Evolutionary conservation across 2,888 invertebrate genomes (phyloP).

Genomic region (Blastobasis lacticolella): DNA sequence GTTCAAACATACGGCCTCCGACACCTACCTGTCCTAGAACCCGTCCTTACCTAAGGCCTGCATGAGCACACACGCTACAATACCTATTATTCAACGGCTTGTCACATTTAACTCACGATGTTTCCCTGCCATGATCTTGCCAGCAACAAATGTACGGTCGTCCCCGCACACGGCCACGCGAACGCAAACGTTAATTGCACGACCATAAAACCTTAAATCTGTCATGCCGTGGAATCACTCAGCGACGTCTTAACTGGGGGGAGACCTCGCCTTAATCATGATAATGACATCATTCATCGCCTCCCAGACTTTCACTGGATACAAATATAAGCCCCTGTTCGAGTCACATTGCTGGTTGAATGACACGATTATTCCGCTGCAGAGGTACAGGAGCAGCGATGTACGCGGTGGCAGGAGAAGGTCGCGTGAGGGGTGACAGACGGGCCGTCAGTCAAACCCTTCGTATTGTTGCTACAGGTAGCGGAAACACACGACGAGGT

Average conservation of each 20-base stretch:
- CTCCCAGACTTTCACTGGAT: conserved; percentile 34
- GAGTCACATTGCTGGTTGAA: no score
- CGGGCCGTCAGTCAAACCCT: conserved; percentile 53
- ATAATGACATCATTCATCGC: conserved; percentile 66
- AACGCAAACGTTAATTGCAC: conserved; percentile 20
- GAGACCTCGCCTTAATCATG: conserved; percentile 58
- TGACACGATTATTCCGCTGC: conserved; percentile 7
- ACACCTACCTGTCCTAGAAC: no score
- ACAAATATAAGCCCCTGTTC: no score
- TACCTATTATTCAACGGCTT: no score
- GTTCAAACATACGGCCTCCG: no score
- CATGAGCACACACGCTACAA: no score
- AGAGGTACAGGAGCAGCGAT: conserved; percentile 21
- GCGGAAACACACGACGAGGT: conserved; percentile 26
- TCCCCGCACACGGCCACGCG: neutral
- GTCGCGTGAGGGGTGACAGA: conserved; percentile 23
- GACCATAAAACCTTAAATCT: conserved; percentile 36
- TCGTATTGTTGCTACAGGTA: conserved; percentile 45
- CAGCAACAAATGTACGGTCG: neutral
- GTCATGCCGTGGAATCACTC: conserved; percentile 47
- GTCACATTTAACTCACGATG: no score
- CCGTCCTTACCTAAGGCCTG: no score
- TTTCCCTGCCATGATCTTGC: no score
- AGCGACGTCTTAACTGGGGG: conserved; percentile 55
- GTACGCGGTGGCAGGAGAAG: conserved; percentile 18